phyloP scores from a whole-genome alignment of 1,140 invertebrate genomes.

The Tyrophagus putrescentiae region DNA sequence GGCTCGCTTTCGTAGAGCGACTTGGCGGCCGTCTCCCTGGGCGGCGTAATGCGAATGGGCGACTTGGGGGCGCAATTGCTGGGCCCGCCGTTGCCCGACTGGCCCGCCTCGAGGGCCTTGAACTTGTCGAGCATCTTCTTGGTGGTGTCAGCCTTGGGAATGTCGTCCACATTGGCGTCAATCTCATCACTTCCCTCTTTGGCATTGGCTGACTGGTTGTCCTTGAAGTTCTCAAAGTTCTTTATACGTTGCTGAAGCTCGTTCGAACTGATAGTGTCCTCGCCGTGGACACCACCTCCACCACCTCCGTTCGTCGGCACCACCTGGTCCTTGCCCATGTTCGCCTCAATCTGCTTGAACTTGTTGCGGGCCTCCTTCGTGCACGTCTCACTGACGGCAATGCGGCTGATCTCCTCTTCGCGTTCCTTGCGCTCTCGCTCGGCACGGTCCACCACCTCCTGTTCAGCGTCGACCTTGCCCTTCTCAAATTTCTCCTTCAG shows the following conservation, averaged over 20 bases:
- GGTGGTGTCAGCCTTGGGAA: constrained; percentile 51
- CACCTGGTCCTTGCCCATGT: constrained; percentile 21
- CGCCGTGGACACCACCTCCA: constrained; percentile 44
- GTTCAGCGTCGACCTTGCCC: constrained; percentile 42
- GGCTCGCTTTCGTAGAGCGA: constrained; percentile 26
- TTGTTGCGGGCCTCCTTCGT: constrained; percentile 53
- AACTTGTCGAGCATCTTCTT: constrained; percentile 59
- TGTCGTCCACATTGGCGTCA: constrained; percentile 38
- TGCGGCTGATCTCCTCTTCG: constrained; percentile 58
- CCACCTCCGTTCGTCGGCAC: constrained; percentile 48
- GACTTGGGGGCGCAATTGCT: constrained; percentile 49
- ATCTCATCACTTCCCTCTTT: constrained; percentile 25
- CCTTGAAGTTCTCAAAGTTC: constrained; percentile 72
- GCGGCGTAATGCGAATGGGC: constrained; percentile 70
- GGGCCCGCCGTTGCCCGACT: constrained; percentile 27
- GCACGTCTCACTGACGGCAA: constrained; percentile 46
- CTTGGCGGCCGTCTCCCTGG: constrained; percentile 50
- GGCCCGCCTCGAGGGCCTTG: constrained; percentile 57
- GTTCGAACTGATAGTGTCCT: constrained; percentile 60
- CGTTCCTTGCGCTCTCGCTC: constrained; percentile 38
- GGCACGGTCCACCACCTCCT: constrained; percentile 38
- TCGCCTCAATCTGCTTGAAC: constrained; percentile 66
- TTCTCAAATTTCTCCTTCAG: constrained; percentile 70
- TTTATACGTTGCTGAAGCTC: constrained; percentile 69
- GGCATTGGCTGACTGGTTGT: constrained; percentile 57